These are phyloP conservation scores for Carassius carassius DNA, from an alignment of 2,113 vertebrate species.

Conservation along the genomic window DNA sequence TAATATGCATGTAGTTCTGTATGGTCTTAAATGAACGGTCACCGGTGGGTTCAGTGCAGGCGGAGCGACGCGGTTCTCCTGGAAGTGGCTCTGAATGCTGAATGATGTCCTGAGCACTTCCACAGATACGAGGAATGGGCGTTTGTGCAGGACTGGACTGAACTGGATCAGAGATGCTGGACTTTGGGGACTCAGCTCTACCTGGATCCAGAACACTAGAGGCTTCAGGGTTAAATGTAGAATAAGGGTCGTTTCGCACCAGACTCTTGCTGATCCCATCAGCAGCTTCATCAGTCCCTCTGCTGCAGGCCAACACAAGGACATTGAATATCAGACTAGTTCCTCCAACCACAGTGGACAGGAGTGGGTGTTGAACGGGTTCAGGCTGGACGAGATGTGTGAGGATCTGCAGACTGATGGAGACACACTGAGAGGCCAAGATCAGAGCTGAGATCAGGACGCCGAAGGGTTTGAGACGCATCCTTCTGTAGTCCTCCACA, in stretches of 20 bases:
- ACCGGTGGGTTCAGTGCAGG: conserved; percentile 47
- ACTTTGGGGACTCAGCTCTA: background rate
- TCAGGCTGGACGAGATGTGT: conserved; percentile 64
- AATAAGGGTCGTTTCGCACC: background rate
- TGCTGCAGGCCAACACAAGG: conserved; percentile 51
- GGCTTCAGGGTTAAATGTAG: conserved; percentile 62
- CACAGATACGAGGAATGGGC: background rate
- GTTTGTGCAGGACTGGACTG: background rate
- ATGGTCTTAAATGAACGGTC: conserved; percentile 10
- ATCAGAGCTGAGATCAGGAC: conserved; percentile 70
- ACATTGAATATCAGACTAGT: conserved; percentile 67
- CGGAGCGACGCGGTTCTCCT: background rate
- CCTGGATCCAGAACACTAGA: conserved; percentile 53
- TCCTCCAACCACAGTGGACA: conserved; percentile 62
- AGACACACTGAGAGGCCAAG: conserved; percentile 69
- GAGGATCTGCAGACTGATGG: conserved; percentile 70
- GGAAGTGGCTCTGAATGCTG: background rate
- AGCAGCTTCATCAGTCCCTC: background rate
- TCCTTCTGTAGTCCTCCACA: conserved; percentile 37
- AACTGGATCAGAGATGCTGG: background rate
- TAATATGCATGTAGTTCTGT: background rate
- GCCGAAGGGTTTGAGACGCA: conserved; percentile 65
- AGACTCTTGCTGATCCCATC: background rate
- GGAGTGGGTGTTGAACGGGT: conserved; percentile 60
- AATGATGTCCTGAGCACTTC: background rate